phyloP scores from a whole-genome alignment of 2,797 vertebrate species.

The Micromesistius poutassou region DNA sequence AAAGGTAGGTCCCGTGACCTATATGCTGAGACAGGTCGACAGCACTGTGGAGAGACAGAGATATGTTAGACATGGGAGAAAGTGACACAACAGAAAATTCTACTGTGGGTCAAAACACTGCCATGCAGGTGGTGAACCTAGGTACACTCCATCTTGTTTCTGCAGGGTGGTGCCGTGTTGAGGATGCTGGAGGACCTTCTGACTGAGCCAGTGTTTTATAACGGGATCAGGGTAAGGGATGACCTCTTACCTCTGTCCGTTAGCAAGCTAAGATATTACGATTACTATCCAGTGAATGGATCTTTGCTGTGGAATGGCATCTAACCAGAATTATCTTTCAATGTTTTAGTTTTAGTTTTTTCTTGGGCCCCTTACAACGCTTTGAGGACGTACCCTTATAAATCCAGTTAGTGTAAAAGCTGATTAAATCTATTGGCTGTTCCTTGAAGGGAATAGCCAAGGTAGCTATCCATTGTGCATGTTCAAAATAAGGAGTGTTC shows the following conservation, averaged over 20 bases:
- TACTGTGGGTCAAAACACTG: not conserved
- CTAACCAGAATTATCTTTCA: not conserved
- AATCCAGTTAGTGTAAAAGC: not conserved
- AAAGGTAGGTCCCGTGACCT: constrained; percentile 61
- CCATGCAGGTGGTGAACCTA: not conserved
- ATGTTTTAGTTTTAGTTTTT: not conserved
- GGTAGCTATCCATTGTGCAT: no score
- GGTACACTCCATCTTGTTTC: constrained; percentile 14
- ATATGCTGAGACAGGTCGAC: not conserved
- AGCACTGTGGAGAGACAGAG: not conserved
- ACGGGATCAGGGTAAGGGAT: constrained; percentile 64
- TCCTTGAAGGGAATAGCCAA: no score
- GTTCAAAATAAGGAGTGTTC: no score
- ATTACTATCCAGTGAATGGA: not conserved
- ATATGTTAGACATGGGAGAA: not conserved
- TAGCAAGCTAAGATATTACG: not conserved
- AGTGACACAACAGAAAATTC: not conserved
- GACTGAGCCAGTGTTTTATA: constrained; percentile 42
- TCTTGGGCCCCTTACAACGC: not conserved
- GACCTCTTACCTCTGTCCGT: not conserved
- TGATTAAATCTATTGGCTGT: no score
- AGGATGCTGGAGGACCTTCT: constrained; percentile 69
- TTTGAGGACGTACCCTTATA: not conserved
- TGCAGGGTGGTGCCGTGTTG: constrained; percentile 72
- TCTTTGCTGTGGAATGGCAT: not conserved